These are phyloP conservation scores for Cybosia mesomella DNA, from an alignment of 2,888 invertebrate genomes.

Conservation along the genomic window DNA sequence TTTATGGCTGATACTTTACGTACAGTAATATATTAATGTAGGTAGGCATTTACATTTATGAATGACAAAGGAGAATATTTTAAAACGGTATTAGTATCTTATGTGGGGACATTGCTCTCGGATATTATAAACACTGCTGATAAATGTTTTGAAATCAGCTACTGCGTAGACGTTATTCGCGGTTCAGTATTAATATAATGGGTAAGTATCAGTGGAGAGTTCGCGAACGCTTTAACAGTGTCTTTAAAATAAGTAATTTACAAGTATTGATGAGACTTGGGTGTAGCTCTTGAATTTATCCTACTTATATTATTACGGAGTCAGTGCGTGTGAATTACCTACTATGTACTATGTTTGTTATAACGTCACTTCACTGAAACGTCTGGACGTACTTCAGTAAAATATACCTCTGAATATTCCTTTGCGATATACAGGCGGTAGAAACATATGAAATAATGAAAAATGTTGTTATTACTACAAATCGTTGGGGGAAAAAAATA, in stretches of 20 bases:
- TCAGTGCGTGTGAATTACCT: background rate
- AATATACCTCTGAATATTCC: background rate
- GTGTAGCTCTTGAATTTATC: background rate
- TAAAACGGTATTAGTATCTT: conserved; percentile 39
- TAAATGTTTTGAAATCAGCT: conserved; percentile 26
- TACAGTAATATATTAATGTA: conserved; percentile 24
- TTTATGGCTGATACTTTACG: conserved; percentile 23
- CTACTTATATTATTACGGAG: background rate
- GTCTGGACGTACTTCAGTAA: background rate
- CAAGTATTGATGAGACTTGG: background rate
- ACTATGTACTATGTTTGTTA: no score
- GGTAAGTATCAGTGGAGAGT: background rate
- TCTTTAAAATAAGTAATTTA: background rate
- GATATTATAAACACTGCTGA: conserved; percentile 42
- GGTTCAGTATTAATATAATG: background rate
- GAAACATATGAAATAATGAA: no score
- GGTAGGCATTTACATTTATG: conserved; percentile 30
- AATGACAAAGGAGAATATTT: conserved; percentile 43
- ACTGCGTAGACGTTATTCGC: background rate
- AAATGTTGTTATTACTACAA: no score
- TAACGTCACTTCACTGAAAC: no score
- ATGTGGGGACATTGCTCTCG: conserved; percentile 53
- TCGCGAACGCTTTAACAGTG: background rate
- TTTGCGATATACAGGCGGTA: no score
- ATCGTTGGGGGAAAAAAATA: no score